Conservation (phyloP, 1,140 invertebrate genomes). For the Diachasma alloeum region DNA sequence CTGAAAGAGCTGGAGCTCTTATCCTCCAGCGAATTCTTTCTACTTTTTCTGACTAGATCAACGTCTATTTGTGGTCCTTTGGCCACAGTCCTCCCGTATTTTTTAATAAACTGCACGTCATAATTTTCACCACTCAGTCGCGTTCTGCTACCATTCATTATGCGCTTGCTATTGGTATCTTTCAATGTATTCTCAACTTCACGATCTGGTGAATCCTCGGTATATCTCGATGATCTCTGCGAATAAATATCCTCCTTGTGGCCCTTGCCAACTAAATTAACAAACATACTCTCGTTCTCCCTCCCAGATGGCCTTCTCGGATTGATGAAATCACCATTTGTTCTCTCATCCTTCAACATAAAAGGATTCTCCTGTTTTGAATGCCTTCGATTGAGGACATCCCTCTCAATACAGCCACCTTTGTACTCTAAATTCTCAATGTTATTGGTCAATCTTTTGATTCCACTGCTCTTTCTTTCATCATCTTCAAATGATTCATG, state of each 20-base stretch:
- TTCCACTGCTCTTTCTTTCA: background rate
- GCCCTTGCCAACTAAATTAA: background rate
- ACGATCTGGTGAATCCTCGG: conserved; percentile 2
- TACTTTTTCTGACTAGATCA: conserved; percentile 34
- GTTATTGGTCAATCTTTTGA: background rate
- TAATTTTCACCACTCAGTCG: conserved; percentile 35
- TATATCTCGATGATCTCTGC: conserved; percentile 6
- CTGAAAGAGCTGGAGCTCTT: no score
- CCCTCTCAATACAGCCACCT: background rate
- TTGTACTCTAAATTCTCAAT: background rate
- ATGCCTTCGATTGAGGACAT: background rate
- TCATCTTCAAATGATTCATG: background rate
- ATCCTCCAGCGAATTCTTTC: conserved; percentile 37
- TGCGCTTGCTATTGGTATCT: background rate
- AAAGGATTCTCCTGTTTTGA: background rate
- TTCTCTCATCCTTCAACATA: background rate
- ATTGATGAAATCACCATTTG: background rate
- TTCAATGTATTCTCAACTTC: background rate
- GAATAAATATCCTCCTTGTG: background rate
- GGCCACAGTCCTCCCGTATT: conserved; percentile 36
- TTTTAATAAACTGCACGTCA: conserved; percentile 43
- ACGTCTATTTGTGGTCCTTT: conserved; percentile 30
- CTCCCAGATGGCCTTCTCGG: background rate
- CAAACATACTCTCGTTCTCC: background rate
- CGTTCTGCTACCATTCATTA: conserved; percentile 29